phyloP scores from a whole-genome alignment of 2,797 vertebrate species.

The Tokudaia muenninki region DNA sequence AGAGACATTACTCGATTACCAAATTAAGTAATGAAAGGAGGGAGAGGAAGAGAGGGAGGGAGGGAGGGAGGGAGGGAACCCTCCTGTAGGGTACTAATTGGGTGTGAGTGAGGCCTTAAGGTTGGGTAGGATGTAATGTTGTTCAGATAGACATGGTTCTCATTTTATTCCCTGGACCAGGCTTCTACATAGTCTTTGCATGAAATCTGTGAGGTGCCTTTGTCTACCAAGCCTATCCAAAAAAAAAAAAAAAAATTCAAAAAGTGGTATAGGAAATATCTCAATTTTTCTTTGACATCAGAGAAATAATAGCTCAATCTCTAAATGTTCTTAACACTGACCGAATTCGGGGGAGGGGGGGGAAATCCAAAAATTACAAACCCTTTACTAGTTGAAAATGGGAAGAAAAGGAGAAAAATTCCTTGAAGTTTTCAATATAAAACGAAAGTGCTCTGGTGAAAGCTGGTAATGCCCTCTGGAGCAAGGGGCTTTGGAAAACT shows the following conservation, averaged over 20 bases:
- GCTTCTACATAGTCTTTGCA: conserved; percentile 14
- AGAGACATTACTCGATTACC: conserved; percentile 42
- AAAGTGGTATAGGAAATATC: background rate
- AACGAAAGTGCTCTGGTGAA: conserved; percentile 62
- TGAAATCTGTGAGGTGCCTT: conserved; percentile 35
- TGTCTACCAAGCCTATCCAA: conserved; percentile 61
- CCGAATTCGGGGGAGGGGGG: background rate
- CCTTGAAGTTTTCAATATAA: conserved; percentile 57
- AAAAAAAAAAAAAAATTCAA: background rate
- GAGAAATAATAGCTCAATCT: conserved; percentile 26
- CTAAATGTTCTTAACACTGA: conserved; percentile 42
- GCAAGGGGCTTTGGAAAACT: conserved; percentile 5
- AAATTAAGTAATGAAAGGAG: conserved; percentile 39
- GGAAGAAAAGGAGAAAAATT: background rate
- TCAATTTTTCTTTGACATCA: conserved; percentile 36
- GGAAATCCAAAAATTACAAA: conserved; percentile 33
- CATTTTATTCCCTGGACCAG: conserved; percentile 57
- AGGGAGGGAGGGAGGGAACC: background rate
- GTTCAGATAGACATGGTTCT: background rate
- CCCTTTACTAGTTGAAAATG: conserved; percentile 19
- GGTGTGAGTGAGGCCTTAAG: background rate
- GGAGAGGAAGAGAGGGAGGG: too few species aligned
- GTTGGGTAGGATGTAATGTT: background rate
- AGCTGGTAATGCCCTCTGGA: conserved; percentile 5
- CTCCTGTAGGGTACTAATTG: background rate